Base-by-base conservation (phyloP, 2,888 invertebrate genomes). In the Andrena fulva region DNA sequence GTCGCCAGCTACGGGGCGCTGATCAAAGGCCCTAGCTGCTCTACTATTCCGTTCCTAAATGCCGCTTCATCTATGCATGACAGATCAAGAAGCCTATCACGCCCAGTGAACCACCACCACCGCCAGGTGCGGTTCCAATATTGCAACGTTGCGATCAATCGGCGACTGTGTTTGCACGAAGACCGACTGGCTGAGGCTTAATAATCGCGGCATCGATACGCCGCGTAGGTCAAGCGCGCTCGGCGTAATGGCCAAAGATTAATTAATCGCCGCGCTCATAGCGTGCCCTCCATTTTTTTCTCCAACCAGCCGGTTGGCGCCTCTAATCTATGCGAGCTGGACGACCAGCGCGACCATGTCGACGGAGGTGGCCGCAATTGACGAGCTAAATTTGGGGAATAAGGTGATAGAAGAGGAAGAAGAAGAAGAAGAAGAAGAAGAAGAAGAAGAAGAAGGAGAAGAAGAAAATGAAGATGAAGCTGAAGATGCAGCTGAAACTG, bases 221-320 rank as follows among this genome's bases (percentile, higher is more conserved):
- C 29, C 62, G 63, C 77, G 72, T 78, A 67, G 80, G 83, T 83
- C 83, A 85, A 85, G 72, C 85, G 74, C 72, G 52, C 59, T 67
- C 69, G 69, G 66, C 77, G 62, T 82, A 85, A 82, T 56, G 74
- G 33, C 35, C 75, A 68, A 77, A 85, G 82, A 82, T 85, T 82
- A 82, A 85, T 82, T 77, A 82, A 80, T 82, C 80, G 69, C 68
- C 66, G 69, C 64, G 72, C 50, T 76, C 70, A 8, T 69, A 63
- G 48, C 56, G 42, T 54, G 67, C 29, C 62, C 72, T 77, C 67
- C 59, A 64, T 62, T 27, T 63, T 54, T 59, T 64, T 31, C 52
- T 50, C 66, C 66, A n/a, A 33, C 42, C 52, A 27, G 42, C 1
- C 52, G 71, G 62, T 31, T 56, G 7, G 29, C 27, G 24, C 20